Base-by-base conservation (phyloP, 2,888 invertebrate species). In the Nomada flava region DNA sequence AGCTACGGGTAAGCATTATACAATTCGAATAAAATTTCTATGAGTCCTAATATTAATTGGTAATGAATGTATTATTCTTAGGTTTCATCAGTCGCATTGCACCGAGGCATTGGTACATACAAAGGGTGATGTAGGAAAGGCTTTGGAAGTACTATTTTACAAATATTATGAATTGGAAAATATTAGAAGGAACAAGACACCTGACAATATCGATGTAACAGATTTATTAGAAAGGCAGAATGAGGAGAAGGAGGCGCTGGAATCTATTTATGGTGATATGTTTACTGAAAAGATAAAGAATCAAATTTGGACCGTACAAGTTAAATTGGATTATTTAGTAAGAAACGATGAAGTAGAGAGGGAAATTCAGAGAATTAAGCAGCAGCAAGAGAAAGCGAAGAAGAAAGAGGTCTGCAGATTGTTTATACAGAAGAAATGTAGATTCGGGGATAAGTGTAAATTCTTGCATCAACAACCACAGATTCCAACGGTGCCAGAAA, bases 71-170 rank as follows among this genome's bases (percentile, higher is more conserved):
- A 63, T 57, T 83, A 94, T 95, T 86, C 93, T 96, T 92, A 97
- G 97, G 82, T 98, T 97, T 91, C 96, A 97, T 85, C 95, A 95
- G 89, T 94, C 95, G 2, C 97, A 98, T 91, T 97, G 97, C 92
- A 91, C 95, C 53, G 97, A 97, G 94, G 97, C 97, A 10, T 95
- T 97, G 84, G 95, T 96, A 83, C 94, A 95, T 83, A 96, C 96
- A 47, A 94, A 95, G 2, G 96, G 96, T 82, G 95, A 96, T 92
- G 95, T 96, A n/a, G 97, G 97, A 62, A 95, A 95, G 87, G 96
- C 97, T 0, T 93, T 97, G 84, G 95, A 96, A 92, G 93, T 97
- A 84, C 94, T 98, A 62, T 97, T 96, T 90, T 94, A 95, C 62
- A 96, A 97, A 94, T 97, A 97, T 92, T 96, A 96, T 88, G 94